Evolutionary conservation across 2,113 vertebrate genomes (phyloP), one percentile per base, ranked within the genome.

Genomic region (Clarias magur): DNA sequence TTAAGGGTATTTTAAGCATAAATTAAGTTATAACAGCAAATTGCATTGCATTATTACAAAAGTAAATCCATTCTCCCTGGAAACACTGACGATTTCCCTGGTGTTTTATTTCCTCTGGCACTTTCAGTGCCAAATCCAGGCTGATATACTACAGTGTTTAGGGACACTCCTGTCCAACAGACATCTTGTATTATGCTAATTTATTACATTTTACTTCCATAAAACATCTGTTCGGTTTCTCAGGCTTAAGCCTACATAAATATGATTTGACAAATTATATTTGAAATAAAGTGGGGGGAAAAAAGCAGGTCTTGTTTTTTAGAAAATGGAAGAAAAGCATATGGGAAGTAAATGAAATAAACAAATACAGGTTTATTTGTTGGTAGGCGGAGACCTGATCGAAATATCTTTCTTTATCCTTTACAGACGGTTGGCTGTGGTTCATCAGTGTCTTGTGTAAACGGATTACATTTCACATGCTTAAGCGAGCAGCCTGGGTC

Each of bases 61-160:
- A 19, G 42, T 1, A 21, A 10, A 42, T 48, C 21, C 4, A 23
- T 48, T 10, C 5, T 80, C 59, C 3, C 9, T 9, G 21, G 9
- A 17, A 30, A 80, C 7, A 30, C 2, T 59, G 3, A 21, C 10
- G 16, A 59, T 3, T 82, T 62, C 53, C 38, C 11, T 5, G 1
- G n/a, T 17, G 30, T 57, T 83, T 83, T 62, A 83, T 21, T 65
- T 17, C 34, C 48, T 65, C 9, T 30, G 70, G 67, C 67, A 60
- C 67, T 38, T 38, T 23, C 27, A 25, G 23, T 11, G 17, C 30
- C 2, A 38, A 53, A 19, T 34, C 73, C 59, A 79, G n/a, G 34
- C 73, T 63, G 84, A 85, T 42, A 53, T 48, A n/a, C 59, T 48
- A n/a, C 59, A 42, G 56, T 42, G 68, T 85, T 73, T 27, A 38